A percentile compares a stretch with the other conserved stretches of the same genome.
Evolutionary conservation across 2,888 invertebrate genomes (phyloP).

Genomic region (Teinopalpus imperialis): DNA sequence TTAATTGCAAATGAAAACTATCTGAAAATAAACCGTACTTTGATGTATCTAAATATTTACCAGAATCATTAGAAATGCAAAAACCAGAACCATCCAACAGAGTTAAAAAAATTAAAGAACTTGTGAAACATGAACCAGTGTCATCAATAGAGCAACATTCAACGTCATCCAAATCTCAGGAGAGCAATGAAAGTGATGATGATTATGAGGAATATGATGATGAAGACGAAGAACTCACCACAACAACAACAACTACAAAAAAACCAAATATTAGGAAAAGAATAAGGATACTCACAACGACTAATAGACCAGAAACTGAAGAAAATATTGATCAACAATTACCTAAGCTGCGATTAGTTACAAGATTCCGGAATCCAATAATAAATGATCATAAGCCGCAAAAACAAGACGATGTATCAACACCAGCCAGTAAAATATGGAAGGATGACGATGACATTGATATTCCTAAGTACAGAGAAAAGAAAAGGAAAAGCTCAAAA

Average conservation of each 20-base stretch:
- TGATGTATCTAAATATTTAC: conserved; percentile 46
- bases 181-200: conserved; percentile 33
- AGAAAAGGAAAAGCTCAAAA: conserved; percentile 64
- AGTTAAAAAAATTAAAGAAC: conserved; percentile 41
- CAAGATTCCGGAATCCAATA: conserved; percentile 52
- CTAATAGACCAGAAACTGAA: conserved; percentile 36
- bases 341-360: conserved; percentile 53
- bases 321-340: conserved; percentile 35
- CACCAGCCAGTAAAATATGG: conserved; percentile 22
- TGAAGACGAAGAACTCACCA: conserved; percentile 41
- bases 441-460: conserved; percentile 29
- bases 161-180: conserved; percentile 26
- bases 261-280: conserved; percentile 46
- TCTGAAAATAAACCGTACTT: conserved; percentile 34
- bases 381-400: conserved; percentile 31
- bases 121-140: conserved; percentile 32
- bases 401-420: conserved; percentile 15
- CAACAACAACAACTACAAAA: conserved; percentile 46
- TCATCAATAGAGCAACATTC: conserved; percentile 18
- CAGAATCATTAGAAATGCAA: conserved; percentile 41
- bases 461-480: conserved; percentile 60
- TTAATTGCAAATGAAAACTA: conserved; percentile 22
- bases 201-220: conserved; percentile 50
- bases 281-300: conserved; percentile 42
- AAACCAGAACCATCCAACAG: conserved; percentile 50